Base-by-base conservation (phyloP, 2,888 invertebrate genomes). In the Nemotelus nigrinus region DNA sequence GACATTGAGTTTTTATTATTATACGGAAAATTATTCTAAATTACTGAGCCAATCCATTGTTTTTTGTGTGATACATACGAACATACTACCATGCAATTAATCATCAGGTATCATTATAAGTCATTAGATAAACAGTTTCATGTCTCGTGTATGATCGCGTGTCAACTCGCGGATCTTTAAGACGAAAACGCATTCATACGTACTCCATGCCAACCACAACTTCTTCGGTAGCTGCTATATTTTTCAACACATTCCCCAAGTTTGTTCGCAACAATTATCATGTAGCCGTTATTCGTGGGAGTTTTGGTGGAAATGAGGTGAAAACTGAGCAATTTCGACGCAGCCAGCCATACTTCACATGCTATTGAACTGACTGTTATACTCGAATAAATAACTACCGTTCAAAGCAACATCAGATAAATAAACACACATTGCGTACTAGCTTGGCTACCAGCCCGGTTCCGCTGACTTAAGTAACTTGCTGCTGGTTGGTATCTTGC, bases 61-160 rank as follows among this genome's bases (percentile, higher is more conserved):
- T 50, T 50, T 50, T 50, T 7, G 50, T 50, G 50, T 8, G 8
- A 7, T 50, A 50, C 5, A 7, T 8, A 50, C 50, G 50, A 8
- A 50, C 8, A 50, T 53, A 53, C 53, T 10, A 8, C 6, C 53
- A 8, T 1, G 8, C 50, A 58, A 58, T n/a, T 58, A 5, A 10
- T 8, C 5, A 58, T 5, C 60, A 41, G 7, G 41, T 4, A 60
- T 4, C 60, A 39, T 25, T 41, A 60, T 39, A n/a, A 41, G 39
- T 2, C 3, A 39, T 60, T 39, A 4, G 41, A n/a, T 58, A 4
- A 41, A 25, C 41, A 39, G 39, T 41, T 58, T 60, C 3, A 41
- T 53, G 55, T 70, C 70, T 53, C 45, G 41, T 72, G 72, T 60
- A 25, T 7, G 58, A 74, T 74, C 74, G 63, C 60, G 58, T 72